Base-by-base conservation (phyloP, 2,113 vertebrate species). In the Diadophis punctatus region DNA sequence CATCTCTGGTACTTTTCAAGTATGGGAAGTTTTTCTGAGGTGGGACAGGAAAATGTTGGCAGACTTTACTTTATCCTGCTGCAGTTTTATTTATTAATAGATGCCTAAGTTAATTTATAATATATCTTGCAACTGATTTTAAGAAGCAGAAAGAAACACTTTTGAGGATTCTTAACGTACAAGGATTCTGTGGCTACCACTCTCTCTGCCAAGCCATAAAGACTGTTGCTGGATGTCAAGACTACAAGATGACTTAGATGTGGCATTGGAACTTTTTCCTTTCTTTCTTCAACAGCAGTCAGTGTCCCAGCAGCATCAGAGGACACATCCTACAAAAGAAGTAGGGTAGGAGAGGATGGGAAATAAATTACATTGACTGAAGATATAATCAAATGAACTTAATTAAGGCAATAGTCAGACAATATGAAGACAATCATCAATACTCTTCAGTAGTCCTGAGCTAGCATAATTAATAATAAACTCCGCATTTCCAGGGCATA, bases 111-210 rank as follows among this genome's bases (percentile, higher is more conserved):
- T 51, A 85, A 93, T n/a, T 90, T 90, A 91, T 74, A 94, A 87
- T 14, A 46, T 89, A 48, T 84, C 46, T 89, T 14, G 90, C 87
- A 88, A 34, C n/a, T 80, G 23, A 10, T 93, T 90, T 48, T 89
- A 93, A 46, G 39, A 49, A 87, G 63, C 52, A 88, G 8, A 51
- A 93, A 94, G 27, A 91, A 88, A 93, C 0, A 5, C 1, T 8
- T 14, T 34, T 89, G 93, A 68, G 74, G n/a, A 93, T 94, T 93
- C 56, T 96, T 46, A 97, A 98, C 99, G 98, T 97, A 99, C 99
- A 99, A 97, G 92, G 99, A 99, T 97, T 99, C 99, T 0, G 99
- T 99, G 94, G 99, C 99, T 86, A 99, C 98, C 91, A 99, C 99
- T 95, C 99, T 98, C 96, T 99, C 98, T 3, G 99, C 98, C 93